These are phyloP conservation scores for Poeciliopsis infans DNA, from an alignment of 2,797 vertebrate species.

Conservation along the genomic window DNA sequence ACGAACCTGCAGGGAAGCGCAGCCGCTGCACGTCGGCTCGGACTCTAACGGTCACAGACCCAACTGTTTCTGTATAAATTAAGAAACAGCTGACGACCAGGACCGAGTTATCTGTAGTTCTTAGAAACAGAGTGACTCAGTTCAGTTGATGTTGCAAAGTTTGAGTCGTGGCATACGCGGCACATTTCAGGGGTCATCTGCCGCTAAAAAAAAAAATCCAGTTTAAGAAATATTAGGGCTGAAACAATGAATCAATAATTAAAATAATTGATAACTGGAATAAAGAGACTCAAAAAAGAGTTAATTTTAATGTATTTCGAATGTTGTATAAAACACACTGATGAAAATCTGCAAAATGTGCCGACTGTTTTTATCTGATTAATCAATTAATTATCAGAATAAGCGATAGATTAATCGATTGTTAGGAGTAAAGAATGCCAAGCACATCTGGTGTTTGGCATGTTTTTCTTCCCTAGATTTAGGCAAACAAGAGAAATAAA, in stretches of 20 bases:
- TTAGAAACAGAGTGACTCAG: not conserved
- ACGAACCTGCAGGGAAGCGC: slow-evolving; percentile 31
- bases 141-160: accelerated
- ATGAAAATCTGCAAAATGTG: no score
- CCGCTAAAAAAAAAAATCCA: not conserved
- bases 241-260: no score
- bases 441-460: not conserved
- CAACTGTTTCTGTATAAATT: not conserved
- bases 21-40: not conserved
- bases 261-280: no score
- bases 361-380: no score
- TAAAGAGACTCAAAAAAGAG: no score
- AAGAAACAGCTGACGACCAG: not conserved
- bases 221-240: not conserved
- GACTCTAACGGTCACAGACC: not conserved
- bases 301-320: no score
- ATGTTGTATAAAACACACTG: no score
- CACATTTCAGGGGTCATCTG: not conserved
- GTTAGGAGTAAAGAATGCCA: not conserved
- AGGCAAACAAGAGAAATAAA: not conserved
- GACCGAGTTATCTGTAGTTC: not conserved
- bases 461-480: not conserved
- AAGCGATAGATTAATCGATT: no score
- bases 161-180: not conserved
- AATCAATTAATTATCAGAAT: no score